These are phyloP conservation scores for Palaemon carinicauda DNA, from an alignment of 1,140 invertebrate species.

Conservation along the genomic window DNA sequence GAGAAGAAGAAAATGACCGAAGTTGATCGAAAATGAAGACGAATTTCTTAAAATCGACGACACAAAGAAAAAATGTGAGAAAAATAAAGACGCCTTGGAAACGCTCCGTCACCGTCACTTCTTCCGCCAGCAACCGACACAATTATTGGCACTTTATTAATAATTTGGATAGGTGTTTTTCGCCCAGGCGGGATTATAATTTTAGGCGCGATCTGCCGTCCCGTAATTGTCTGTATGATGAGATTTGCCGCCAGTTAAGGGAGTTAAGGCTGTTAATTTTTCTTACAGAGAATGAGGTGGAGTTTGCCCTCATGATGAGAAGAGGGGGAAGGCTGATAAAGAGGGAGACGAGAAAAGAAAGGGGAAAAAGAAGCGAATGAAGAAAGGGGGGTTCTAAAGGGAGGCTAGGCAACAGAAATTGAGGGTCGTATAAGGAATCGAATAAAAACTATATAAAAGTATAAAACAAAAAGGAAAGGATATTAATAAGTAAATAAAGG, in stretches of 20 bases:
- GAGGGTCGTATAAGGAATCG: not conserved
- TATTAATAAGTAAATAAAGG: not conserved
- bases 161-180: conserved; percentile 41
- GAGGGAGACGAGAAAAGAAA: not conserved
- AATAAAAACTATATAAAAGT: not conserved
- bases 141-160: conserved; percentile 46
- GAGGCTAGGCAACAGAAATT: not conserved
- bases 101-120: not conserved
- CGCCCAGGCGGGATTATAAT: not conserved
- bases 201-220: conserved; percentile 25
- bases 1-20: not conserved
- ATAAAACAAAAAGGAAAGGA: not conserved
- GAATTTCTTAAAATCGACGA: not conserved
- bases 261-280: conserved; percentile 22
- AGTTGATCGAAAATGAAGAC: not conserved
- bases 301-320: not conserved
- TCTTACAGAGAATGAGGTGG: not conserved
- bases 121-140: not conserved
- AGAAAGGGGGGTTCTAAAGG: not conserved
- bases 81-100: not conserved
- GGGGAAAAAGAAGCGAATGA: not conserved
- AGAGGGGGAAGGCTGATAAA: not conserved
- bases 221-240: conserved; percentile 36
- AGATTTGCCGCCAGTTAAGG: conserved; percentile 22
- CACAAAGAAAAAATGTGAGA: not conserved